Evolutionary conservation across 2,888 invertebrate species (phyloP).

Genomic region (Timema cristinae): DNA sequence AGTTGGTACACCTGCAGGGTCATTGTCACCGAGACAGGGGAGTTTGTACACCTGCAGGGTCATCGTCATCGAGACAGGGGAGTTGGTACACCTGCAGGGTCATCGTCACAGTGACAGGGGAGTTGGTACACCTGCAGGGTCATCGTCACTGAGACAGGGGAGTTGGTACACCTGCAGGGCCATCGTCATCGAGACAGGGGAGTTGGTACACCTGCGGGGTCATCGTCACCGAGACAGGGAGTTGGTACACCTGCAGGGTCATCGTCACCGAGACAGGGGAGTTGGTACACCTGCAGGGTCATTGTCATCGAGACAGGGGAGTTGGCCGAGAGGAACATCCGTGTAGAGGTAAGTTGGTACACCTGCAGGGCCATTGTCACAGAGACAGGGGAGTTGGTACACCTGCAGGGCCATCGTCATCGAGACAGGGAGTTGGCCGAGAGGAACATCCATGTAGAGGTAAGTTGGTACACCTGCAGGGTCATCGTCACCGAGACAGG

Average conservation of each 20-base stretch:
- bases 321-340: constrained; percentile 69
- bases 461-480: too few species aligned
- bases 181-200: too few species aligned
- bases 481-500: too few species aligned
- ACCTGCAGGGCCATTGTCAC: too few species aligned
- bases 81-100: too few species aligned
- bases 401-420: too few species aligned
- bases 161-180: constrained; percentile 48
- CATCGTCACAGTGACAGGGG: too few species aligned
- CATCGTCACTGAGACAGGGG: constrained; percentile 76
- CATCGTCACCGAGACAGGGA: constrained; percentile 77
- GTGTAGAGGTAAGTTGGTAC: constrained; percentile 60
- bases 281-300: constrained; percentile 75
- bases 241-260: too few species aligned
- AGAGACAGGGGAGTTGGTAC: too few species aligned
- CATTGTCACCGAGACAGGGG: constrained; percentile 76
- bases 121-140: constrained; percentile 73
- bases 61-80: constrained; percentile 31
- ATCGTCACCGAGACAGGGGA: too few species aligned
- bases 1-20: constrained; percentile 81
- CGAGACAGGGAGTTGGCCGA: too few species aligned
- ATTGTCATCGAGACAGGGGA: constrained; percentile 78
- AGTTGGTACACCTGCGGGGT: constrained; percentile 40
- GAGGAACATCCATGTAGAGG: too few species aligned
- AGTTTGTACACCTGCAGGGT: constrained; percentile 41